Evolutionary conservation across 2,888 invertebrate species (phyloP), one percentile per base, ranked within the genome.

Genomic region (Malachius bipustulatus): DNA sequence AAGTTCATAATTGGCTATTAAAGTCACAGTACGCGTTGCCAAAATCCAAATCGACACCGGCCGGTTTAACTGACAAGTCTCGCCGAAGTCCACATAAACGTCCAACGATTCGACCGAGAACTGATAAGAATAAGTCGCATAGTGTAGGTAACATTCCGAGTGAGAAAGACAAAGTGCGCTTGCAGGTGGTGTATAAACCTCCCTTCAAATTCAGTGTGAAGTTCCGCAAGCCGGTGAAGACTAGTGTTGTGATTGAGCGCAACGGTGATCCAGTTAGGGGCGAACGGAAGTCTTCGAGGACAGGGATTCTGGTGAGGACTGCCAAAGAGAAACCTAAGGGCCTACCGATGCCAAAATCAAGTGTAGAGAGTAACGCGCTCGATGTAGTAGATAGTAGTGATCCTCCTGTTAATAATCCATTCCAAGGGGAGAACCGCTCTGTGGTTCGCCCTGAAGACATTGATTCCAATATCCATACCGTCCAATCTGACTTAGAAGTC

Each of bases 201-300:
- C 87, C 87, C 8, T 87, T 87, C 62, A 81, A 83, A 52, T 85
- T 87, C 60, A 84, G 83, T 57, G 72, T 87, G 35, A 82, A 82
- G 55, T 70, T 87, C 42, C 71, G 76, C 39, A 79, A 77, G 52
- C 75, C 77, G 35, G 79, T 79, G 44, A 79, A 79, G 57, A 71
- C 68, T 8, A 70, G 70, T 62, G 70, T 71, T 3, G 69, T 72
- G 34, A 65, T 75, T 16, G 75, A 75, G 42, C 69, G 69, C 47
- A 65, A 69, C 12, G 65, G 68, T 24, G 69, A 67, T 38, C 69
- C 49, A 11, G 48, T 39, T 3, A 54, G 54, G 35, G 48, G 49
- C 32, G 42, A 16, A 4, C 46, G 40, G 34, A 41, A 35, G 33
- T 45, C 44, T 30, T 47, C 56, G 14, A 62, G 67, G 48, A 66